Evolutionary conservation across 2,797 vertebrate genomes (phyloP).

Genomic region (Propithecus deckenii): DNA sequence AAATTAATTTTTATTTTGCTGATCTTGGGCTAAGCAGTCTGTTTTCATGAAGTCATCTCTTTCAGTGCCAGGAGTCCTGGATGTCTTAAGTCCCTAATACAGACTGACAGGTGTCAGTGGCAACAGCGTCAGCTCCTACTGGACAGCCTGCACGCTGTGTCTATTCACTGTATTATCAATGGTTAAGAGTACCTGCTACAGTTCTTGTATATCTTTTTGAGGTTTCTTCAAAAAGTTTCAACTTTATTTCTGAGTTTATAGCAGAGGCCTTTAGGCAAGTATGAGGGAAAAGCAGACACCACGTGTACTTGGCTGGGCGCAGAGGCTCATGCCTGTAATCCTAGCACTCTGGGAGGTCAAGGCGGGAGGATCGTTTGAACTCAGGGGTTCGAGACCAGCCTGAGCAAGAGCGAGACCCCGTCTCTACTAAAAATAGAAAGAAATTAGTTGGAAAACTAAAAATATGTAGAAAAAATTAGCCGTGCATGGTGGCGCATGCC

Average conservation of each 20-base stretch:
- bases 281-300: not conserved
- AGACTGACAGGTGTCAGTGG: not conserved
- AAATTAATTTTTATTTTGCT: constrained; percentile 4
- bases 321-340: no score
- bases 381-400: no score
- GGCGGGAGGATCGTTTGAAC: no score
- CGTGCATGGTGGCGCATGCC: no score
- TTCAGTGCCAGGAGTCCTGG: not conserved
- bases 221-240: not conserved
- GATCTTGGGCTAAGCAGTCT: not conserved
- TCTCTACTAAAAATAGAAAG: no score
- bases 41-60: not conserved
- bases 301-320: not conserved
- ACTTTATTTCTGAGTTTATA: constrained; percentile 14
- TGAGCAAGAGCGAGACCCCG: no score
- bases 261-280: not conserved
- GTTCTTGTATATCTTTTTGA: not conserved
- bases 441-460: no score
- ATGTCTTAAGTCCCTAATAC: not conserved
- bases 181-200: not conserved
- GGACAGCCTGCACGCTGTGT: not conserved
- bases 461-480: no score
- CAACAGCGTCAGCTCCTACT: rapidly evolving
- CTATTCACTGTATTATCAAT: rapidly evolving
- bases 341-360: no score